phyloP scores from a whole-genome alignment of 1,140 invertebrate genomes.

The Papilio polytes region DNA sequence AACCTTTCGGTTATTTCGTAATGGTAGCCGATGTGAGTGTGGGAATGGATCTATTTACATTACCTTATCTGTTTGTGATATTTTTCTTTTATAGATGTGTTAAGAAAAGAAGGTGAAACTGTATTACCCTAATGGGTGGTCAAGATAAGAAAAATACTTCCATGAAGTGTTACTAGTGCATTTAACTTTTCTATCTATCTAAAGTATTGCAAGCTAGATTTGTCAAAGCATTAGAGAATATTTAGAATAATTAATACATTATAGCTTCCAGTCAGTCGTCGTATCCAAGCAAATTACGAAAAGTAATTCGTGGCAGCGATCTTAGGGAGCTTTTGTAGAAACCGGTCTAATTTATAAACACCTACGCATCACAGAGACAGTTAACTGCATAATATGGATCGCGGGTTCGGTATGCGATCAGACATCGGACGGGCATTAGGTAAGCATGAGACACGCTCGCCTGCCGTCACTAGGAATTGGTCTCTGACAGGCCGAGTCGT shows the following conservation, averaged over 20 bases:
- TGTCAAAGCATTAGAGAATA: neutral
- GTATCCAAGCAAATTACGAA: slow-evolving; percentile 18
- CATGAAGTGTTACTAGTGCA: neutral
- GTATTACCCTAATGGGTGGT: neutral
- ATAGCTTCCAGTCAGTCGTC: slow-evolving; percentile 4
- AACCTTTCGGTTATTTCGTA: slow-evolving; percentile 14
- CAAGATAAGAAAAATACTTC: neutral
- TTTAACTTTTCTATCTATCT: neutral
- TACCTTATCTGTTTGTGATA: neutral
- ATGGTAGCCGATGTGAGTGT: slow-evolving; percentile 31
- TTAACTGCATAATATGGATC: slow-evolving; percentile 38
- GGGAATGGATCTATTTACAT: slow-evolving; percentile 18
- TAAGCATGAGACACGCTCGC: slow-evolving; percentile 33
- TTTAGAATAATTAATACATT: slow-evolving; percentile 18
- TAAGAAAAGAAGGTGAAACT: neutral
- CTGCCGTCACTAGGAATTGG: slow-evolving; percentile 34
- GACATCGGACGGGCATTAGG: slow-evolving; percentile 17
- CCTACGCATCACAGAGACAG: slow-evolving; percentile 33
- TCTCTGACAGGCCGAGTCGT: slow-evolving; percentile 31
- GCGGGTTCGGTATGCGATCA: slow-evolving; percentile 29
- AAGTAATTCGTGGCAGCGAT: neutral
- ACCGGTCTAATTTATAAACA: slow-evolving; percentile 39
- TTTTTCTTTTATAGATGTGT: neutral
- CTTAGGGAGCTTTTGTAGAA: slow-evolving; percentile 15
- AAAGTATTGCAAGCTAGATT: neutral